These are phyloP conservation scores for Mya arenaria DNA, from an alignment of 1,140 invertebrate genomes.

Conservation along the genomic window DNA sequence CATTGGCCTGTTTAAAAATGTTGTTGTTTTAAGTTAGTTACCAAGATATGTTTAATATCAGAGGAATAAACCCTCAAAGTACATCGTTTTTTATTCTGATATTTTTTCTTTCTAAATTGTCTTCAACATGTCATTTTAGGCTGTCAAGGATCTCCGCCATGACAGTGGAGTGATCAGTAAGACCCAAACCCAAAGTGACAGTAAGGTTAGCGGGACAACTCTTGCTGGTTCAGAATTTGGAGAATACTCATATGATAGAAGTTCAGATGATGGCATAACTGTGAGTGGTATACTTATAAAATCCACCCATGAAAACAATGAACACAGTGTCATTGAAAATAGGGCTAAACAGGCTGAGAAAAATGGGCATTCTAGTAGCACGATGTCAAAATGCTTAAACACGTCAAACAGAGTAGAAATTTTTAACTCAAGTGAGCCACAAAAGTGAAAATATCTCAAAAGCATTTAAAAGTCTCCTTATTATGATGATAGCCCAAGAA, in stretches of 20 bases:
- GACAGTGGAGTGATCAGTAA: conserved; percentile 72
- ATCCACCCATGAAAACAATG: conserved; percentile 64
- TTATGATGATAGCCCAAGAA: conserved; percentile 54
- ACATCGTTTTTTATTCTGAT: too few relatives aligned
- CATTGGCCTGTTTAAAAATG: too few relatives aligned
- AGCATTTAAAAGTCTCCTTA: conserved; percentile 64
- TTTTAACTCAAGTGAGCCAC: conserved; percentile 68
- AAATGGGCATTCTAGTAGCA: conserved; percentile 40
- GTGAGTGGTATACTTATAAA: conserved; percentile 71
- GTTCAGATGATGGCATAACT: conserved; percentile 69
- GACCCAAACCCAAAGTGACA: conserved; percentile 52
- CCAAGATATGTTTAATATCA: too few relatives aligned
- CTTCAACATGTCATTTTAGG: not conserved
- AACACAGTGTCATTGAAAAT: not conserved
- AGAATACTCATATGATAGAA: conserved; percentile 27
- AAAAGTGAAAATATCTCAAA: conserved; percentile 70
- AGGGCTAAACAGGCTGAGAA: conserved; percentile 27
- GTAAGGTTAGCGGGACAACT: conserved; percentile 33
- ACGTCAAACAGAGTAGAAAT: conserved; percentile 65
- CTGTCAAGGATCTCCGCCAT: conserved; percentile 12
- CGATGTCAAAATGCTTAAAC: conserved; percentile 63
- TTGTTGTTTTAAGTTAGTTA: too few relatives aligned
- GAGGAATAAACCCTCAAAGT: too few relatives aligned
- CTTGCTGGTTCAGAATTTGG: not conserved
- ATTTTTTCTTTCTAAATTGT: too few relatives aligned